Percentiles rank a stretch among this genome's conserved stretches.
These are phyloP conservation scores for Saccopteryx bilineata DNA, from an alignment of 2,113 vertebrate species.

Conservation along the genomic window DNA sequence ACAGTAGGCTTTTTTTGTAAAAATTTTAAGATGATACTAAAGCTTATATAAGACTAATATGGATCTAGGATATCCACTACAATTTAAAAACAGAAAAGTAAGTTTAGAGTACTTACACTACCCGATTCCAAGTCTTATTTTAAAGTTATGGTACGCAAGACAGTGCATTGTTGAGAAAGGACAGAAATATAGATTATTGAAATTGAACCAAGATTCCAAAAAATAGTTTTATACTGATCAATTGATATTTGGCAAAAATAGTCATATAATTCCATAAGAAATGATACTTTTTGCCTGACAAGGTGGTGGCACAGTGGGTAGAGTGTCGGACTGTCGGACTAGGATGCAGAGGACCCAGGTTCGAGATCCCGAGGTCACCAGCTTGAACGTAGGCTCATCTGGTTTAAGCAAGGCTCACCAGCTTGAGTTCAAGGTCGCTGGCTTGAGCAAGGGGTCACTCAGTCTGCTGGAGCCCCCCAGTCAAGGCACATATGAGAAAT, in stretches of 20 bases:
- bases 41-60: not conserved
- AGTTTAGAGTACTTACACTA: not conserved
- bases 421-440: no score
- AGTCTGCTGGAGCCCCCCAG: no score
- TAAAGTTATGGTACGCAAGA: not conserved
- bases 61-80: not conserved
- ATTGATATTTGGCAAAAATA: not conserved
- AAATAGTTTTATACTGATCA: not conserved
- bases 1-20: not conserved
- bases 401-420: no score
- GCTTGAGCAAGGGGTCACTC: no score
- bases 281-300: not conserved
- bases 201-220: not conserved
- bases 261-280: not conserved
- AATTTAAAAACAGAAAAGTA: constrained; percentile 2
- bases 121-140: not conserved
- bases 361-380: no score
- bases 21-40: not conserved
- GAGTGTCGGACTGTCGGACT: no score
- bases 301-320: no score
- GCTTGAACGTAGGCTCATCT: no score
- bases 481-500: no score
- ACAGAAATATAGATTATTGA: not conserved
- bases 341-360: no score
- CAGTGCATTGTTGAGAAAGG: not conserved